Conservation (phyloP, 2,797 vertebrate species). For the Antennarius maculatus region DNA sequence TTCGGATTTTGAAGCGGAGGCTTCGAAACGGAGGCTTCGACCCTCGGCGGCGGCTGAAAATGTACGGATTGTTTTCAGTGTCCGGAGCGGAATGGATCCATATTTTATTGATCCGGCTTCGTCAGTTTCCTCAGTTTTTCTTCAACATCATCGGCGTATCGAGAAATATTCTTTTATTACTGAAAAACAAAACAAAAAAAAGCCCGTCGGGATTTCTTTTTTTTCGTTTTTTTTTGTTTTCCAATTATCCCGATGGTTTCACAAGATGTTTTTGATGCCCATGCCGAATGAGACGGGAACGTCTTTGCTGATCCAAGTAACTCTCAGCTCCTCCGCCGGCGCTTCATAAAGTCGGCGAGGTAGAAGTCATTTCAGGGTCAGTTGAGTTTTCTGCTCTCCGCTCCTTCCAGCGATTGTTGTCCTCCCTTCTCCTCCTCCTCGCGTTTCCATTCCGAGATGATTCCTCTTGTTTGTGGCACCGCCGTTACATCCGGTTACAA, state of each 20-base stretch:
- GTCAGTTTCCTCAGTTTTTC: background rate
- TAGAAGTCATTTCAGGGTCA: slow-evolving; percentile 48
- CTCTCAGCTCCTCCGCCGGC: background rate
- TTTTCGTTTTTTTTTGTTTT: background rate
- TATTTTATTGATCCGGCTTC: too few relatives aligned
- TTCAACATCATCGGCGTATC: background rate
- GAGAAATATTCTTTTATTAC: too few relatives aligned
- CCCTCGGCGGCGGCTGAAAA: background rate
- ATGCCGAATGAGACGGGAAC: background rate
- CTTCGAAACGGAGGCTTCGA: background rate
- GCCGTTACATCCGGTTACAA: background rate
- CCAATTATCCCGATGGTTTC: slow-evolving; percentile 17
- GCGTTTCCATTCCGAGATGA: slow-evolving; percentile 16
- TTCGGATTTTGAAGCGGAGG: background rate
- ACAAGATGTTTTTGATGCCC: slow-evolving; percentile 12
- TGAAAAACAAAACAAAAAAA: too few relatives aligned
- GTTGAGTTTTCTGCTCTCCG: slow-evolving; percentile 16
- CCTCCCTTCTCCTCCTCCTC: background rate
- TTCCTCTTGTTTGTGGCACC: slow-evolving; percentile 24
- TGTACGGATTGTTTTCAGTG: too few relatives aligned
- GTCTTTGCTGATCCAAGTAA: slow-evolving; percentile 11
- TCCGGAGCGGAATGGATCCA: too few relatives aligned
- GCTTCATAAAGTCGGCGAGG: slow-evolving; percentile 18
- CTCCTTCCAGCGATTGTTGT: slow-evolving; percentile 11
- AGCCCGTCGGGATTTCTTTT: too few relatives aligned